A percentile compares a stretch with the other conserved stretches of the same genome.
Evolutionary conservation across 1,140 invertebrate genomes (phyloP).

Genomic region (Phthorimaea operculella): DNA sequence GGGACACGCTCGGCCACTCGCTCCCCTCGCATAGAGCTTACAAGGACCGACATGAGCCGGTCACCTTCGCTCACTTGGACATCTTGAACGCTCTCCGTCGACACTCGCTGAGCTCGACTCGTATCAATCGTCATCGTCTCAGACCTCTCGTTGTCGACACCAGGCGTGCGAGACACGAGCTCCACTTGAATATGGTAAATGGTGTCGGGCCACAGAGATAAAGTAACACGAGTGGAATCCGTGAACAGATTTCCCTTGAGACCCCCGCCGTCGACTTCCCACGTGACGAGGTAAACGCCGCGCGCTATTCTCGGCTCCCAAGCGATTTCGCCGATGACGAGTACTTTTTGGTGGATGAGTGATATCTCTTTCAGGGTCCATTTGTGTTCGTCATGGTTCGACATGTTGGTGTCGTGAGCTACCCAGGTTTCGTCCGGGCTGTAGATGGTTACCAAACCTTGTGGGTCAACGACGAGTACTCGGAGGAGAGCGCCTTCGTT

Average conservation of each 20-base stretch:
- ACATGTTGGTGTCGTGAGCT: slow-evolving; percentile 69
- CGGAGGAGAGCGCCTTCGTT: slow-evolving; percentile 71
- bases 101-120: slow-evolving; percentile 70
- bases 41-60: slow-evolving; percentile 69
- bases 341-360: slow-evolving; percentile 75
- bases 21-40: slow-evolving; percentile 70
- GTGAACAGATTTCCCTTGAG: slow-evolving; percentile 87
- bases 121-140: slow-evolving; percentile 73
- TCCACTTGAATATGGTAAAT: slow-evolving; percentile 83
- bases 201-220: slow-evolving; percentile 83
- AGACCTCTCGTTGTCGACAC: slow-evolving; percentile 70
- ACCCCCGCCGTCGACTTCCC: slow-evolving; percentile 84
- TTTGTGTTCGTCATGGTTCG: slow-evolving; percentile 62
- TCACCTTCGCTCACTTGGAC: slow-evolving; percentile 69
- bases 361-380: slow-evolving; percentile 75
- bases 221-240: slow-evolving; percentile 79
- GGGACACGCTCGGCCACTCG: slow-evolving; percentile 60
- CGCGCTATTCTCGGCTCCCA: slow-evolving; percentile 75
- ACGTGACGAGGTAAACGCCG: slow-evolving; percentile 81
- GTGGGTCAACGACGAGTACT: slow-evolving; percentile 73
- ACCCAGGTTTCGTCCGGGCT: slow-evolving; percentile 74
- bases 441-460: slow-evolving; percentile 75
- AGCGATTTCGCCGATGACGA: slow-evolving; percentile 80
- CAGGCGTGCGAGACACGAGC: slow-evolving; percentile 69
- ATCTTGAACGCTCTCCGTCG: slow-evolving; percentile 71